Base-by-base conservation (phyloP, 2,797 vertebrate species). In the Cercopithecus diana region DNA sequence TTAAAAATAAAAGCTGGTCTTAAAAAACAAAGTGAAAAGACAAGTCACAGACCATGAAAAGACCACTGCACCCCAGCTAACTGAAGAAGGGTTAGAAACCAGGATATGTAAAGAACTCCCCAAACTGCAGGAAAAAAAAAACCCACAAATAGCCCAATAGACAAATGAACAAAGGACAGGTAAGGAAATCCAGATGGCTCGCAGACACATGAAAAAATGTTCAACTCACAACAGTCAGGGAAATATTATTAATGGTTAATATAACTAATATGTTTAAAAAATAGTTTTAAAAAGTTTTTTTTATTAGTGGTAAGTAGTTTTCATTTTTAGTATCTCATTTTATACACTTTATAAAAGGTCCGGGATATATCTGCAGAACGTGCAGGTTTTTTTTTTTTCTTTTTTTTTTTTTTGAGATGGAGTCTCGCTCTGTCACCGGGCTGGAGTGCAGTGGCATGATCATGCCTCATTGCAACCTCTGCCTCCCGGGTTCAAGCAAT, bases 141-240 rank as follows among this genome's bases (percentile, higher is more conserved):
- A 1, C 0, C 17, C 17, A 19, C 11, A 28, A 73, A 70, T 5
- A 75, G 13, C n/a, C 41, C 30, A 45, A 45, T 3, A 84, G 20
- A 43, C 83, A 87, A 83, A 91, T 52, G 20, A n/a, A 72, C 67
- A 52, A 93, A 90, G 33, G 24, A 80, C 57, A 72, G 24, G 12
- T 14, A 33, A 39, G 36, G 41, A 95, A 93, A 86, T 2, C 22
- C 39, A 61, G 36, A 28, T 79, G 33, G 7, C 24, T 82, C 55
- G 76, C 41, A 72, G 58, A 88, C 33, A 88, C 8, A 41, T n/a
- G 30, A 90, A 67, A 79, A 84, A 90, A 36, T 11, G 20, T 50
- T 43, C 67, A 92, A 30, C 19, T 86, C 50, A 81, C 12, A 88
- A 33, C 30, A 82, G 79, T 77, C 55, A 83, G 13, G 52, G 86